phyloP scores from a whole-genome alignment of 2,888 invertebrate genomes.

The Oscheius sp. region DNA sequence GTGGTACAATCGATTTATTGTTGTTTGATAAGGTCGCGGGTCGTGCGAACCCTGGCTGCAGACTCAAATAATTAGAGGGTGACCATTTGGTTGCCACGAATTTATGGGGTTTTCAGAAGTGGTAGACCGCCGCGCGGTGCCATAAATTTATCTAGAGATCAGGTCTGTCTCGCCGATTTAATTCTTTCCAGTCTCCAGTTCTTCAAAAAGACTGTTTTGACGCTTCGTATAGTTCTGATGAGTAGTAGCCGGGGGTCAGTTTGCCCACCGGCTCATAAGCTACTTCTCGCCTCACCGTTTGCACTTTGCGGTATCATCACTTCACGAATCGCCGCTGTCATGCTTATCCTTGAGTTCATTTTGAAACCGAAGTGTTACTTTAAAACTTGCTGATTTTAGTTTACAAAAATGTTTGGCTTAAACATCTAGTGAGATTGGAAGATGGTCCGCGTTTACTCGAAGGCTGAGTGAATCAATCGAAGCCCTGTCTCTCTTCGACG shows the following conservation, averaged over 20 bases:
- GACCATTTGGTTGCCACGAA: neutral
- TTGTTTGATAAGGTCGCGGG: conserved; percentile 19
- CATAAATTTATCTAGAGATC: neutral
- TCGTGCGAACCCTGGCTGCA: neutral
- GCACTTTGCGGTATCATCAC: conserved; percentile 27
- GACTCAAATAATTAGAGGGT: neutral
- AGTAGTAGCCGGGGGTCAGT: conserved; percentile 21
- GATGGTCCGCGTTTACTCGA: neutral
- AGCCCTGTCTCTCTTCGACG: neutral
- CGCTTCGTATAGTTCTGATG: conserved; percentile 18
- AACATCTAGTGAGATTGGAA: neutral
- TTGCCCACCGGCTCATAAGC: conserved; percentile 28
- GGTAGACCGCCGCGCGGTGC: neutral
- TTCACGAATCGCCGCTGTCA: conserved; percentile 17
- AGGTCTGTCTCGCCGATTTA: neutral
- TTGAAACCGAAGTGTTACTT: neutral
- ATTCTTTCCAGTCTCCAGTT: neutral
- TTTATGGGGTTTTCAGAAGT: neutral
- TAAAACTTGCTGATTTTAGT: neutral
- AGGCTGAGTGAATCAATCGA: neutral
- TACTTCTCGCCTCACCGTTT: conserved; percentile 30
- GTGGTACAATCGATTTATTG: conserved; percentile 21
- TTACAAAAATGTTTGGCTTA: neutral
- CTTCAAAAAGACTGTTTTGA: neutral
- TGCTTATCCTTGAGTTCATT: neutral